Evolutionary conservation across 2,797 vertebrate genomes (phyloP), one percentile per base, ranked within the genome.

Genomic region (Lindbergichthys nudifrons): DNA sequence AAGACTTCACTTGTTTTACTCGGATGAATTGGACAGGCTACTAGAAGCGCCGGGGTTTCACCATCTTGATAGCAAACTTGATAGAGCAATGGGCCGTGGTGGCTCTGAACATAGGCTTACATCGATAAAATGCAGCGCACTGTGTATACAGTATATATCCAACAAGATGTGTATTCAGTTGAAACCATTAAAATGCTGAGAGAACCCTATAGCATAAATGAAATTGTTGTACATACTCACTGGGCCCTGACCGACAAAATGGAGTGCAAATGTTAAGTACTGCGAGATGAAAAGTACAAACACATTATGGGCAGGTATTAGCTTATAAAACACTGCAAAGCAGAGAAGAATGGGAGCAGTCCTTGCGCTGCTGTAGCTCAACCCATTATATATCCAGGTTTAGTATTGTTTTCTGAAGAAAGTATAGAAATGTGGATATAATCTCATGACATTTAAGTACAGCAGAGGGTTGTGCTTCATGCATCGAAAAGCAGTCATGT

Each of bases 251-350:
- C 94, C 93, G 91, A 95, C 94, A 95, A 93, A 95, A 95, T 95
- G 91, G 93, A 95, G 94, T 92, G 94, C 94, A 95, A 95, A 95
- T 95, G 94, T 95, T 95, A 95, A 95, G 94, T 94, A 94, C 92
- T 93, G 87, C 68, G 70, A 92, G 89, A 94, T 93, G 93, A 94
- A 93, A 94, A 93, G 90, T 92, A 93, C 93, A 91, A 92, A 93
- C 89, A 89, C 92, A 93, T 95, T 93, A 94, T 93, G 89, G 92
- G 91, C 90, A 92, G 89, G 86, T 94, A 91, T 93, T 90, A 89
- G 89, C 89, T 91, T 92, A 91, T 92, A 93, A 91, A 93, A 93
- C 84, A 87, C 85, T 16, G 66, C 79, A 87, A 83, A 92, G 74
- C 79, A 83, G 85, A 85, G 86, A 85, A 59, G 77, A 90, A 80